phyloP scores from a whole-genome alignment of 2,113 vertebrate species.

The Tragelaphus scriptus region DNA sequence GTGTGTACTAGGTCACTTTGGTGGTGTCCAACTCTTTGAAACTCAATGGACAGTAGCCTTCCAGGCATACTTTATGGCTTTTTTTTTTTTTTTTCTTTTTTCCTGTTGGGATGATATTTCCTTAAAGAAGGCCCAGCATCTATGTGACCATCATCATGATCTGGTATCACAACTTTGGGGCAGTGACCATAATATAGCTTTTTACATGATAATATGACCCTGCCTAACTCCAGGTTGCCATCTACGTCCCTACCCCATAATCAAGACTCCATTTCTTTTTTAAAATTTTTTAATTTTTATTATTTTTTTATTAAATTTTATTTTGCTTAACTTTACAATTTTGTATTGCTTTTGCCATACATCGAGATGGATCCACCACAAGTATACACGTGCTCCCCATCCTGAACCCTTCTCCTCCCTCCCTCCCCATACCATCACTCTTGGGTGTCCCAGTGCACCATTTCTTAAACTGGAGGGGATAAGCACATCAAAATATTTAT shows the following conservation, averaged over 20 bases:
- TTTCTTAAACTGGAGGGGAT: neutral
- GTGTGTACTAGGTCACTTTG: neutral
- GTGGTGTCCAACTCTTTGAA: neutral
- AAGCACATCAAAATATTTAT: neutral
- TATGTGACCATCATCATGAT: slow-evolving; percentile 18
- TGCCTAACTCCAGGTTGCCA: neutral
- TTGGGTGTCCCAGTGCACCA: too few species aligned
- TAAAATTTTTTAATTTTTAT: too few species aligned
- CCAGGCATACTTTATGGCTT: neutral
- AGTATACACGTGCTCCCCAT: too few species aligned
- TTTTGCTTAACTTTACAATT: too few species aligned
- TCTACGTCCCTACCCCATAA: neutral
- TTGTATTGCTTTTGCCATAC: too few species aligned
- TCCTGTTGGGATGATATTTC: slow-evolving; percentile 12
- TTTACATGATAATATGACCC: neutral
- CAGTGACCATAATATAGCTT: neutral
- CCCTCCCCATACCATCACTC: too few species aligned
- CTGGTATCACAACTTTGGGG: slow-evolving; percentile 7
- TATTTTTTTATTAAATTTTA: too few species aligned
- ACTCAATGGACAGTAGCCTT: neutral
- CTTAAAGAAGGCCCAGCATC: slow-evolving; percentile 23
- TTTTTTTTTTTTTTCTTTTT: slow-evolving; percentile 4
- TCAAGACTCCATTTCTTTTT: neutral
- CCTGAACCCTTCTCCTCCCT: too few species aligned
- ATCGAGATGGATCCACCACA: too few species aligned